Base-by-base conservation (phyloP, 2,888 invertebrate genomes). In the Drosophila yooni region DNA sequence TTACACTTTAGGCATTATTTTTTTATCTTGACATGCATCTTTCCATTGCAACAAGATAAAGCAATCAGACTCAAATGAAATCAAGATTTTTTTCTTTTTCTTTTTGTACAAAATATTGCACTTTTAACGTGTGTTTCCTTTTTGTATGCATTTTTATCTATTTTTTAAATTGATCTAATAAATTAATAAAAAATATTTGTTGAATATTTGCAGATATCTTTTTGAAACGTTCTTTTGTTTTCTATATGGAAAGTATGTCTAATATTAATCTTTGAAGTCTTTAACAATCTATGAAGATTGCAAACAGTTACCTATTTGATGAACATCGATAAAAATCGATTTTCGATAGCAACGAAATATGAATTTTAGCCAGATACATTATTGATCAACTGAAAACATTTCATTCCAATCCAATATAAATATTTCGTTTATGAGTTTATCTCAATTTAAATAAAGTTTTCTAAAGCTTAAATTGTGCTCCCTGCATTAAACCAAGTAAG, bases 291-390 rank as follows among this genome's bases (percentile, higher is more conserved):
- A 38, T 33, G 10, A 33, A 7, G 7, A 7, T 36, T 7, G 18
- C 7, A 8, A 8, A 0, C 1, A 8, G 3, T n/a, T 3, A 10
- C n/a, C 1, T n/a, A n/a, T 11, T n/a, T 40, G 4, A n/a, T 40
- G 10, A 10, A 7, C 21, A 43, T 10, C 21, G 13, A 21, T 43
- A 7, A 21, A 13, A 21, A 43, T 21, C 3, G 43, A 6, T 21
- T 21, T 43, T 21, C 21, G 21, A 40, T 40, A 5, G 40, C n/a
- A 40, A 40, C 2, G 1, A 1, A 10, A 1, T n/a, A 11, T n/a
- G 10, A 33, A 33, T 31, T 31, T 31, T 0, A 36, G 34, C 6
- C 6, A 15, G 3, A 15, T 15, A 36, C 15, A 36, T 21, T 43
- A 43, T 43, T 21, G 21, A 7, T 46, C 13, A 46, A 7, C 21